Conservation (phyloP, 1,140 invertebrate species). For the Drosophila sproati region DNA sequence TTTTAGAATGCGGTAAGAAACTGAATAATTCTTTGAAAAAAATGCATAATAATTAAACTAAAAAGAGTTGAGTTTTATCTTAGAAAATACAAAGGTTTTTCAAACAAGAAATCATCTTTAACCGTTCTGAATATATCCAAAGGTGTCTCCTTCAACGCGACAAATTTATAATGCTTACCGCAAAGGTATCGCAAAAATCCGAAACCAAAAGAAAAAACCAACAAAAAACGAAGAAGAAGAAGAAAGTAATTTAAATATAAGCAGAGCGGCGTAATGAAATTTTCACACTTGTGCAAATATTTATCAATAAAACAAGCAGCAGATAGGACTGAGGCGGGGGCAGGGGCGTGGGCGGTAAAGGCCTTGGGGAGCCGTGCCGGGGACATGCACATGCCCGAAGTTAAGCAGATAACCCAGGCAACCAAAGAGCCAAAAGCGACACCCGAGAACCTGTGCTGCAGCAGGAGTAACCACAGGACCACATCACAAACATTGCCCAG, state of each 20-base stretch:
- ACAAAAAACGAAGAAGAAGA: slow-evolving; percentile 44
- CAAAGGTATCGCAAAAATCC: neutral
- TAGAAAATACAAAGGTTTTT: neutral
- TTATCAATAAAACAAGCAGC: slow-evolving; percentile 75
- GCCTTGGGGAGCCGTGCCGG: slow-evolving; percentile 17
- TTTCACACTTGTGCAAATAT: slow-evolving; percentile 84
- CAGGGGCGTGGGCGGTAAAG: neutral
- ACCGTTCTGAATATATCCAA: neutral
- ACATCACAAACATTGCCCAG: slow-evolving; percentile 50
- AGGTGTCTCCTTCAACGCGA: neutral
- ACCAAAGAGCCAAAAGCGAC: slow-evolving; percentile 36
- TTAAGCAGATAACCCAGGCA: slow-evolving; percentile 77
- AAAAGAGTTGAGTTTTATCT: neutral
- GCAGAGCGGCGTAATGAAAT: slow-evolving; percentile 83
- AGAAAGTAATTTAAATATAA: slow-evolving; percentile 84
- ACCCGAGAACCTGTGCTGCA: slow-evolving; percentile 18
- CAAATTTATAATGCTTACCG: neutral
- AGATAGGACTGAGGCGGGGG: slow-evolving; percentile 22
- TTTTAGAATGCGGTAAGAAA: neutral
- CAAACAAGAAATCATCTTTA: neutral
- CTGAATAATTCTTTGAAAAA: neutral
- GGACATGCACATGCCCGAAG: slow-evolving; percentile 64
- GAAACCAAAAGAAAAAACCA: neutral
- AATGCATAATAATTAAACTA: no score
- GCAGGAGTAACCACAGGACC: slow-evolving; percentile 24